Percentiles rank a stretch among this genome's conserved stretches.
These are phyloP conservation scores for Pristionchus maxplancki DNA, from an alignment of 2,888 invertebrate genomes.

Conservation along the genomic window DNA sequence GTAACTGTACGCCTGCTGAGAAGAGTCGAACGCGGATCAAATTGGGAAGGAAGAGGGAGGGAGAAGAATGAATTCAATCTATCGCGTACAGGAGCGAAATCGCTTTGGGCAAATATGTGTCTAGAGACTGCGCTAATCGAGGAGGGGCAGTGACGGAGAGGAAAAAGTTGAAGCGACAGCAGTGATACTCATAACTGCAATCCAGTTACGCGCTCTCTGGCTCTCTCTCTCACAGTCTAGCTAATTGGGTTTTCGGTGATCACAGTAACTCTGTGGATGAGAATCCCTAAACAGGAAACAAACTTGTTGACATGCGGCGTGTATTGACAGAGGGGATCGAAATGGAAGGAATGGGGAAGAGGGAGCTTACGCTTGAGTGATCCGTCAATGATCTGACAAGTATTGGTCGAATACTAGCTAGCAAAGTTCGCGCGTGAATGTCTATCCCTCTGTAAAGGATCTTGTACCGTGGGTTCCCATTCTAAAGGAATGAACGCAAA, in stretches of 20 bases:
- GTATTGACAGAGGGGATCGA: not conserved
- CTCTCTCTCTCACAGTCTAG: not conserved
- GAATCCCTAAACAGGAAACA: constrained; percentile 17
- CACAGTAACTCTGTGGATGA: not conserved
- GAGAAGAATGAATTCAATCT: constrained; percentile 24
- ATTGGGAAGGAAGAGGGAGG: not conserved
- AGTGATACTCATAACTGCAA: constrained; percentile 36
- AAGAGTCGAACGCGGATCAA: not conserved
- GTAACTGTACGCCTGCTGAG: too few relatives aligned
- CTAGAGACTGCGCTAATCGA: not conserved
- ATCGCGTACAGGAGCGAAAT: constrained; percentile 31
- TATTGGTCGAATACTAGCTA: not conserved
- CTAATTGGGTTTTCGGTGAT: not conserved
- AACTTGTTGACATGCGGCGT: not conserved
- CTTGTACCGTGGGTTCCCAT: not conserved
- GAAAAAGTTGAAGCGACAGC: constrained; percentile 20
- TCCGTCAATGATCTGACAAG: constrained; percentile 21
- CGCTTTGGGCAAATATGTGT: constrained; percentile 38
- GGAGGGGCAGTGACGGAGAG: constrained; percentile 19
- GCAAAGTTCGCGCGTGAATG: not conserved
- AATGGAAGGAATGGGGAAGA: not conserved
- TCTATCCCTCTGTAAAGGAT: not conserved
- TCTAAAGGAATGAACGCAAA: not conserved
- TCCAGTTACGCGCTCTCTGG: constrained; percentile 8
- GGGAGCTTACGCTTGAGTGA: constrained; percentile 25